phyloP scores from a whole-genome alignment of 2,113 vertebrate species.

The Proteles cristata region DNA sequence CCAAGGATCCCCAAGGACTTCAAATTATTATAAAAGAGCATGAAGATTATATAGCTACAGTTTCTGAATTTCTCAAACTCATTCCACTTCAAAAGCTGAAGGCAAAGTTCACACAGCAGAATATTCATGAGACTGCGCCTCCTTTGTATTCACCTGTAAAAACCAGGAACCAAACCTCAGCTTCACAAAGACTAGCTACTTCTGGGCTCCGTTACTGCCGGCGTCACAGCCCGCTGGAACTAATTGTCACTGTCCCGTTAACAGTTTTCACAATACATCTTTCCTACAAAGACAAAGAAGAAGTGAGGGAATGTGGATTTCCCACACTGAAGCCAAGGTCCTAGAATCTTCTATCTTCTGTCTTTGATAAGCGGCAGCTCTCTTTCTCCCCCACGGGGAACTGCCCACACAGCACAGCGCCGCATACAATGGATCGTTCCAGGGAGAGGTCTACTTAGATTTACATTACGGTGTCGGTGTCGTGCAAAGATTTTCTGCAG shows the following conservation, averaged over 20 bases:
- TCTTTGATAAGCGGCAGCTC: slow-evolving; percentile 20
- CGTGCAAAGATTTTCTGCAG: slow-evolving; percentile 61
- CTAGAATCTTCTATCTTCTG: not conserved
- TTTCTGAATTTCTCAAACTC: slow-evolving; percentile 33
- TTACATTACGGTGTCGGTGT: slow-evolving; percentile 26
- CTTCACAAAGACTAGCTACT: slow-evolving; percentile 61
- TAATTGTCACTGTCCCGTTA: slow-evolving; percentile 58
- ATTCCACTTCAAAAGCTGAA: slow-evolving; percentile 38
- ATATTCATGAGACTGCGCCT: not conserved
- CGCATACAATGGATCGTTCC: slow-evolving; percentile 4
- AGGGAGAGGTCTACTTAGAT: not conserved
- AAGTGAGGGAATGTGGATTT: not conserved
- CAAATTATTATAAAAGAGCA: slow-evolving; percentile 61
- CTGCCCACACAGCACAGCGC: slow-evolving; percentile 13
- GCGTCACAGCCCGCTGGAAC: slow-evolving; percentile 51
- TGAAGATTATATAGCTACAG: not conserved
- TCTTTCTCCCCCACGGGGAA: not conserved
- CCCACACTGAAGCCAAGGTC: not conserved
- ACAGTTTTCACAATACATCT: slow-evolving; percentile 61
- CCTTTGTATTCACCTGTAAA: slow-evolving; percentile 28
- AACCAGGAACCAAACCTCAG: slow-evolving; percentile 14
- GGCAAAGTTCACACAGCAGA: not conserved
- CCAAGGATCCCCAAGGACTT: not conserved
- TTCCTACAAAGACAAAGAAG: slow-evolving; percentile 51
- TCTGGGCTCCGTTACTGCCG: slow-evolving; percentile 55